phyloP scores from a whole-genome alignment of 2,113 vertebrate species.

The Etia nguti region DNA sequence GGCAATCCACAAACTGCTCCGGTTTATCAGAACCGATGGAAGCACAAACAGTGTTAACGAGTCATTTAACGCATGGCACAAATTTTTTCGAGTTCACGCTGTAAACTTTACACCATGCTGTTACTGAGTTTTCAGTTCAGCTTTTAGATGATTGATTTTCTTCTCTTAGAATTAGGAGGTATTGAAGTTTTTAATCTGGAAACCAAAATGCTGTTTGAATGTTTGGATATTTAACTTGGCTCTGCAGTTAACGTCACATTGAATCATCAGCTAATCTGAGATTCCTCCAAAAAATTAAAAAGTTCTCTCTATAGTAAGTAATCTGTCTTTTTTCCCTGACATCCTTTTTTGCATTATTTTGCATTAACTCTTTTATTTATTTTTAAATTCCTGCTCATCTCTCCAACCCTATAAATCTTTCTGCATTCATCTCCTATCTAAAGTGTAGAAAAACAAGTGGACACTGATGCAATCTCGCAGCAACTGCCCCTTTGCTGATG shows the following conservation, averaged over 20 bases:
- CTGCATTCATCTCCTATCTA: not conserved
- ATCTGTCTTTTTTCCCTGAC: not conserved
- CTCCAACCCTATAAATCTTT: not conserved
- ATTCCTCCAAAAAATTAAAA: not conserved
- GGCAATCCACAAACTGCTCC: not conserved
- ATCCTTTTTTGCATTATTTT: not conserved
- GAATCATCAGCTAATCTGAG: not conserved
- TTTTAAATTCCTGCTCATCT: not conserved
- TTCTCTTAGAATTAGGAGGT: not conserved
- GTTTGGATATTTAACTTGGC: not conserved
- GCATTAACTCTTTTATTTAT: accelerated
- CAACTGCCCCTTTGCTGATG: not conserved
- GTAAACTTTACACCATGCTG: not conserved
- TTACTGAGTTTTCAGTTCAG: not conserved
- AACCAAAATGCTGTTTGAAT: not conserved
- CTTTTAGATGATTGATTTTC: not conserved
- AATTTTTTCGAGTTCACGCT: not conserved
- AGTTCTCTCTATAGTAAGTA: not conserved
- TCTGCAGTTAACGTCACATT: not conserved
- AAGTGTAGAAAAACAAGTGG: not conserved
- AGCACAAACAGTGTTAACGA: not conserved
- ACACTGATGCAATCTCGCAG: conserved; percentile 20
- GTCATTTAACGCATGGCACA: accelerated
- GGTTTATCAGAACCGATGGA: not conserved
- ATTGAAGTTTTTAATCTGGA: not conserved